A percentile compares a stretch with the other conserved stretches of the same genome.
These are phyloP conservation scores for Anisognathus igniventris DNA, from an alignment of 2,797 vertebrate species.

Conservation along the genomic window DNA sequence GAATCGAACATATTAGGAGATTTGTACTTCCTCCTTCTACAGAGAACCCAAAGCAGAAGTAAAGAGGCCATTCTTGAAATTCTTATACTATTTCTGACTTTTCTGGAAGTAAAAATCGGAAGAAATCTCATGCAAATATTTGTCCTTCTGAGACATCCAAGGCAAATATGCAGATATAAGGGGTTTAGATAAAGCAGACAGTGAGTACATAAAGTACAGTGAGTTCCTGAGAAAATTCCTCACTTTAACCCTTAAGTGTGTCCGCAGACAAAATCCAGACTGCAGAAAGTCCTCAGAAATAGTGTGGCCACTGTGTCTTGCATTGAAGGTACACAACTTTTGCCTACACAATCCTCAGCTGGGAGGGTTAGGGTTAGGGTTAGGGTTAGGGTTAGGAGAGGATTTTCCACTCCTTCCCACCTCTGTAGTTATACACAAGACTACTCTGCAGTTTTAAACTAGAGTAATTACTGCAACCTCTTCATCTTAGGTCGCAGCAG, in stretches of 20 bases:
- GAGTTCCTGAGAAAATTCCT: neutral
- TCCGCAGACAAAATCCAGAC: neutral
- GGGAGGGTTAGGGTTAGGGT: neutral
- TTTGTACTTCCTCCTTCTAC: neutral
- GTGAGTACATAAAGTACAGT: neutral
- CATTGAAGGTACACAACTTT: neutral
- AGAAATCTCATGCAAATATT: neutral
- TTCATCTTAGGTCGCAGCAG: neutral
- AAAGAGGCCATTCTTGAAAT: neutral
- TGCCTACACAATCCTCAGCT: neutral
- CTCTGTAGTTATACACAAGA: neutral
- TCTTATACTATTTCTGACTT: conserved; percentile 8
- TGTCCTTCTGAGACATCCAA: neutral
- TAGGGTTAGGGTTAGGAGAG: neutral
- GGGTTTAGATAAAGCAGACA: neutral
- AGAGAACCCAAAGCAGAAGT: neutral
- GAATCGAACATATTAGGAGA: neutral
- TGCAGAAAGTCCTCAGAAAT: neutral
- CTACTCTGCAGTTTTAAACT: neutral
- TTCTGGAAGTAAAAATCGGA: conserved; percentile 37
- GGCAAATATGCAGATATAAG: neutral
- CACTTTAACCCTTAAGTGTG: neutral
- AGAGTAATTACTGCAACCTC: neutral
- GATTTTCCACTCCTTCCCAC: neutral
- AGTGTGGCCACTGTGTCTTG: neutral